Base-by-base conservation (phyloP, 2,113 vertebrate species). In the Jaculus jaculus region DNA sequence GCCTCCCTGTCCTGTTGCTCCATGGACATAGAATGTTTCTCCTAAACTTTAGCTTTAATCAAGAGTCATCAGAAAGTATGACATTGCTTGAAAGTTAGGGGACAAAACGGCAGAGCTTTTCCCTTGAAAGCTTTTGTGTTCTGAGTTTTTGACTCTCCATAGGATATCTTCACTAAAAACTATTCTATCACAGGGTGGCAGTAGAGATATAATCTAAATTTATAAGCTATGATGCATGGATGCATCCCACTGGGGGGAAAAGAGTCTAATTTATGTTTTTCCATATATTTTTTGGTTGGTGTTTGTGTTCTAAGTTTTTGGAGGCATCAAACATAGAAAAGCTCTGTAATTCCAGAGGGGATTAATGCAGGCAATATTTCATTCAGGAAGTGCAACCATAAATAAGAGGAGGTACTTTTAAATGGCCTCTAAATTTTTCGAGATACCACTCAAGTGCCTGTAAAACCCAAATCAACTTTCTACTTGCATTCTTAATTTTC, bases 131-230 rank as follows among this genome's bases (percentile, higher is more conserved):
- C 13, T 69, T 72, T 83, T 82, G 63, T 28, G 15, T 92, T 95
- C 77, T 68, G 84, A 86, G 69, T 69, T 68, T 91, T 82, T 68
- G 61, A 81, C 63, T 80, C 15, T 72, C 78, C 95, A 96, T 69
- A 94, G 90, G 37, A 92, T 94, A 91, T 93, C 96, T 97, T 97
- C 83, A 92, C 97, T 98, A 95, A 97, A 98, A 97, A 85, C 90
- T 86, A 96, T 98, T 97, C 97, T 96, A 97, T 98, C 98, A 97
- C 97, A 98, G 47, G 98, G 97, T 98, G 98, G 98, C 98, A 98
- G 97, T 97, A 98, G 97, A 98, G 98, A 94, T 97, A 98, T 98
- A 97, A 98, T 90, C 82, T 97, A 98, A 97, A 98, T 98, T 98
- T 98, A 97, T 95, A 97, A 96, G 93, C 82, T 93, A 66, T 83